These are phyloP conservation scores for Tympanoctomys barrerae DNA, from an alignment of 2,797 vertebrate species.

Conservation along the genomic window DNA sequence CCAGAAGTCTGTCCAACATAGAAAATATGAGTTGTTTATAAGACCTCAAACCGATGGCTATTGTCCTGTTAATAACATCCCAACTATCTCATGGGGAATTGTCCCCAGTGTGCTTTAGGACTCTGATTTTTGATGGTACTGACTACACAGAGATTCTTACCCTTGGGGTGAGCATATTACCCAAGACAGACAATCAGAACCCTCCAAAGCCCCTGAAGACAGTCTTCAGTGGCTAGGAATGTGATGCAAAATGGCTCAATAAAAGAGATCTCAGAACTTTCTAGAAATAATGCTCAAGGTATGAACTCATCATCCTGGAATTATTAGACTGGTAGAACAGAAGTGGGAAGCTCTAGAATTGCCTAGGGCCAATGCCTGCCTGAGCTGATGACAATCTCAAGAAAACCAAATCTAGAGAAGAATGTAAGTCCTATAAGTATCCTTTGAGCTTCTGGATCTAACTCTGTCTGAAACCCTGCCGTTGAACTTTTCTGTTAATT, in stretches of 20 bases:
- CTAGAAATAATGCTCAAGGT: not conserved
- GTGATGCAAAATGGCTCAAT: not conserved
- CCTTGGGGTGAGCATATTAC: not conserved
- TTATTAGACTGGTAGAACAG: not conserved
- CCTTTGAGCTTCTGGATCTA: not conserved
- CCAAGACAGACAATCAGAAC: not conserved
- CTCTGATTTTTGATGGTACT: not conserved
- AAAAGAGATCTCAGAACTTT: not conserved
- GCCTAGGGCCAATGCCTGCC: fast-evolving
- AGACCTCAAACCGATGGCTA: not conserved
- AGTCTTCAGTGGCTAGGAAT: not conserved
- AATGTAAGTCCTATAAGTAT: not conserved
- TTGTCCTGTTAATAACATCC: not conserved
- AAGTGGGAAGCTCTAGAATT: not conserved
- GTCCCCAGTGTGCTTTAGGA: not conserved
- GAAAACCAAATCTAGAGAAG: not conserved
- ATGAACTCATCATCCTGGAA: not conserved
- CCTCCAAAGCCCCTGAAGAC: not conserved
- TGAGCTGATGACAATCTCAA: not conserved
- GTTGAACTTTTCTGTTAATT: not conserved
- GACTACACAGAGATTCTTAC: not conserved
- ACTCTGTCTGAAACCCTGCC: not conserved
- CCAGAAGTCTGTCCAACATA: not conserved
- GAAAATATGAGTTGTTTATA: not conserved
- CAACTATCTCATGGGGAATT: not conserved